Base-by-base conservation (phyloP, 2,888 invertebrate genomes). In the Hirtodrosophila alboralis region DNA sequence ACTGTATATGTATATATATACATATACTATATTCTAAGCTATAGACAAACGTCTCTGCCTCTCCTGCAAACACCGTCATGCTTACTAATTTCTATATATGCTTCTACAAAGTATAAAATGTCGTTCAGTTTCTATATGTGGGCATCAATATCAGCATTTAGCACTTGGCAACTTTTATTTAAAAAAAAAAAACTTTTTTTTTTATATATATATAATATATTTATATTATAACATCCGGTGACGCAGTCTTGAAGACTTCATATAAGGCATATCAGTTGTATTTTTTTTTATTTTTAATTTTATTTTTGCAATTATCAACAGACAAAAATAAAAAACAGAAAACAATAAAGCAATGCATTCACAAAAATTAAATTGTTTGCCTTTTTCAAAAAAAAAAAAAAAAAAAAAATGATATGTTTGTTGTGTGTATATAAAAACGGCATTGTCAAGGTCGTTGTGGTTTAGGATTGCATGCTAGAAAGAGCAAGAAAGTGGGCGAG, bases 171-270 rank as follows among this genome's bases (percentile, higher is more conserved):
- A 61, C 13, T 52, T 57, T 44, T 56, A 58, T 54, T 23, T 68
- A n/a, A n/a, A n/a, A n/a, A n/a, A n/a, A n/a, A n/a, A n/a, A n/a
- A n/a, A n/a, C n/a, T n/a, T n/a, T n/a, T n/a, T n/a, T n/a, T n/a
- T n/a, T n/a, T n/a, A n/a, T n/a, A n/a, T n/a, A n/a, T n/a, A n/a
- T n/a, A n/a, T n/a, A n/a, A n/a, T n/a, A n/a, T n/a, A n/a, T n/a
- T n/a, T n/a, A n/a, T n/a, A n/a, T n/a, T 21, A 47, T 63, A 41
- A 63, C 71, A 71, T 74, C 71, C 75, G 75, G 64, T 68, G 71
- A 75, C 75, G 75, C 59, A 59, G 41, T 31, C 16, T 12, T 54
- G 16, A 33, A 47, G 14, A 34, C 28, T 38, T 30, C 38, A 45
- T 43, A 59, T 52, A 40, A 23, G 54, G 47, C 53, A 73, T 53